Conservation (phyloP, 2,797 vertebrate genomes). For the Amazona finschi region DNA sequence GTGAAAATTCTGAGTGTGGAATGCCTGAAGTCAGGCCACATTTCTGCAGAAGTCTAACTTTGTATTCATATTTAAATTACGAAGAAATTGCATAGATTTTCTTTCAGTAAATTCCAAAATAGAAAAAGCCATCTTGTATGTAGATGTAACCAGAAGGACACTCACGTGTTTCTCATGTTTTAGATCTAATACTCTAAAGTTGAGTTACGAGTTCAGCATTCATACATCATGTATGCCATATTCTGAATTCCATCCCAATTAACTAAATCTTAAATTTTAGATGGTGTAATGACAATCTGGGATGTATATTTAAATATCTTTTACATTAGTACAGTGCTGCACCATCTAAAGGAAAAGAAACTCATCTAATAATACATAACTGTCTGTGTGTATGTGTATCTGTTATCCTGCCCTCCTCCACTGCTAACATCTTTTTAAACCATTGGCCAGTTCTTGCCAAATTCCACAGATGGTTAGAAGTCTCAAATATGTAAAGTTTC, state of each 20-base stretch:
- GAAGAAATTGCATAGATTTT: background rate
- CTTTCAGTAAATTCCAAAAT: background rate
- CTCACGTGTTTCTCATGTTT: background rate
- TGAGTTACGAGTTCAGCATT: background rate
- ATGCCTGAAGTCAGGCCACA: background rate
- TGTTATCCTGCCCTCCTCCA: constrained; percentile 9
- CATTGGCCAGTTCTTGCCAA: constrained; percentile 35
- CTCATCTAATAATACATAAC: constrained; percentile 5
- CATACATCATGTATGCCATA: background rate
- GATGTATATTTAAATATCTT: background rate
- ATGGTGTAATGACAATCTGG: background rate
- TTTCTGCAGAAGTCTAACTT: background rate
- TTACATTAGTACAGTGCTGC: background rate
- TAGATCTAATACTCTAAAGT: background rate
- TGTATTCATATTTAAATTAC: background rate
- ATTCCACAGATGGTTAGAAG: constrained; percentile 39
- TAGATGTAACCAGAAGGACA: background rate
- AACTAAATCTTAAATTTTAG: background rate
- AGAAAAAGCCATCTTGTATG: background rate
- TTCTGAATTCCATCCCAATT: background rate
- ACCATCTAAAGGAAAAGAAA: background rate
- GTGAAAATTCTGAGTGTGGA: background rate
- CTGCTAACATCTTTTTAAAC: constrained; percentile 4
- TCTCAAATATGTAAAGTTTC: constrained; percentile 14
- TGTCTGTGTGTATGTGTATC: background rate